These are phyloP conservation scores for Malurus leucopterus DNA, from an alignment of 2,797 vertebrate genomes.

Conservation along the genomic window DNA sequence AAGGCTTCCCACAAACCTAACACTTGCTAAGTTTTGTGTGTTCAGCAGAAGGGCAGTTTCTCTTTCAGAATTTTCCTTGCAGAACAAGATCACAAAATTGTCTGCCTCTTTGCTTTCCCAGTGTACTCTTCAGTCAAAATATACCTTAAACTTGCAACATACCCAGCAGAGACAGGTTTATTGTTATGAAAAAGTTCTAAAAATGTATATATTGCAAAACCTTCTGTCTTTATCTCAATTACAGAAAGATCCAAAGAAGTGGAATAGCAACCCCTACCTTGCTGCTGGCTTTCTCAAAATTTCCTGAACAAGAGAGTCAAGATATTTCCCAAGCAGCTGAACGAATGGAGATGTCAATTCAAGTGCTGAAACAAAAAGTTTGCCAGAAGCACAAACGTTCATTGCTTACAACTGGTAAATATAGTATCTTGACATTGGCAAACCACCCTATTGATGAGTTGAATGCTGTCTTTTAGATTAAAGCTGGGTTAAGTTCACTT, in stretches of 20 bases:
- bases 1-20: background rate
- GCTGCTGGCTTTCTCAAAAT: slow-evolving; percentile 71
- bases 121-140: background rate
- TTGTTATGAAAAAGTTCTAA: background rate
- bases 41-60: background rate
- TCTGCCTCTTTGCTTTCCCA: background rate
- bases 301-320: slow-evolving; percentile 66
- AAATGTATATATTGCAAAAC: background rate
- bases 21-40: background rate
- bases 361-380: slow-evolving; percentile 61
- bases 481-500: background rate
- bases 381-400: slow-evolving; percentile 64
- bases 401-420: slow-evolving; percentile 69
- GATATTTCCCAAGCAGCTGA: slow-evolving; percentile 78
- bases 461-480: background rate
- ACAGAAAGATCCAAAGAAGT: slow-evolving; percentile 57
- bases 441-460: background rate
- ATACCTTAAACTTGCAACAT: background rate
- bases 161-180: background rate
- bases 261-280: slow-evolving; percentile 27
- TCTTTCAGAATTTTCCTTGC: background rate
- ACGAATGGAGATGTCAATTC: slow-evolving; percentile 77
- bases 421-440: background rate
- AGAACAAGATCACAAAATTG: background rate
- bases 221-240: slow-evolving; percentile 3